Evolutionary conservation across 2,888 invertebrate species (phyloP), one percentile per base, ranked within the genome.

Genomic region (Rhyacophila evoluta): DNA sequence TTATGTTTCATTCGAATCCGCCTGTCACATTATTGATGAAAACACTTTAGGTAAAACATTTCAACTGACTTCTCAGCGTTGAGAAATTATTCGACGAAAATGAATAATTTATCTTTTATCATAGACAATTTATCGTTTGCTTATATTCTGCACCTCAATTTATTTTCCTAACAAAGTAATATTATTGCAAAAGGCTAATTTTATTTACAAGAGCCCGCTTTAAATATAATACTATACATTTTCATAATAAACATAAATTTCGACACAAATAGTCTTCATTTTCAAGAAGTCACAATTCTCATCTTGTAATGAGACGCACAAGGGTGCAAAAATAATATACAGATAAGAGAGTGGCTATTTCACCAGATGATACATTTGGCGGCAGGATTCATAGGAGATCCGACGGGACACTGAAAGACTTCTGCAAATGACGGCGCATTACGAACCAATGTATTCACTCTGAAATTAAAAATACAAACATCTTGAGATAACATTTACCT

Each of bases 301-400:
- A n/a, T n/a, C n/a, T n/a, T n/a, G n/a, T n/a, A n/a, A n/a, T n/a
- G n/a, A n/a, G n/a, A n/a, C n/a, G n/a, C n/a, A n/a, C n/a, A n/a
- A n/a, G n/a, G n/a, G n/a, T n/a, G n/a, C n/a, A n/a, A n/a, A n/a
- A n/a, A n/a, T n/a, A n/a, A n/a, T n/a, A n/a, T n/a, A n/a, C n/a
- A n/a, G n/a, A n/a, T n/a, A n/a, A n/a, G n/a, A n/a, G n/a, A 2
- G 33, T 15, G 19, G 28, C 33, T 15, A 12, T 72, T 77, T 81
- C 86, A 88, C 79, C 88, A 85, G 79, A 88, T 86, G 83, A 86
- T 87, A 79, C 88, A 88, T 12, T 87, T 88, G 84, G 87, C 87
- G 83, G 87, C 86, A 83, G 85, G 84, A 83, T 86, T 85, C 81
- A 88, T 87, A 85, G 87, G 86, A 11, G 87, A 87, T 36, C 86